Base-by-base conservation (phyloP, 1,140 invertebrate species). In the Saccostrea echinata region DNA sequence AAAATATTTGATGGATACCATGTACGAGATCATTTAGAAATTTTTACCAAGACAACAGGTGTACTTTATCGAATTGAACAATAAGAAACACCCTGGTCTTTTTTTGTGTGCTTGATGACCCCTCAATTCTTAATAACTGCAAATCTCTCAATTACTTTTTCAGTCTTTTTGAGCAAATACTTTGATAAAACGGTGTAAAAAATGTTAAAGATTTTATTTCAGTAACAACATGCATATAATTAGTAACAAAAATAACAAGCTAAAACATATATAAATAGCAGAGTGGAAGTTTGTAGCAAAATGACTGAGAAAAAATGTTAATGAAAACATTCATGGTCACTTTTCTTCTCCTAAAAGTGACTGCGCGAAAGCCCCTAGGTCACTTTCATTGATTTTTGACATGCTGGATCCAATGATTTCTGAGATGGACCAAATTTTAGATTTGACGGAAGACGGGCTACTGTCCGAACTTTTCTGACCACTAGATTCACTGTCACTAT, bases 351-450 rank as follows among this genome's bases (percentile, higher is more conserved):
- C 55, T 16, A 76, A 9, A 76, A 76, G 68, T 16, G 68, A 76
- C 30, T 76, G 68, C 27, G 68, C 68, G 27, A 76, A 76, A 76
- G 68, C 68, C 33, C 68, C 68, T 13, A 76, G 27, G 3, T 76
- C 68, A 76, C 27, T 76, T 16, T 83, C 81, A n/a, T 83, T 83
- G 30, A 83, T 83, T 53, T 83, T 83, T 1, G 81, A 83, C 81
- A 83, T 83, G 81, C 81, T 83, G 12, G 81, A 83, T 13, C 81
- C 81, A 83, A 83, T 83, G 35, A 83, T 83, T 83, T 83, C 81
- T 16, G 81, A 52, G n/a, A 83, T 83, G 18, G 81, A 83, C 81
- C 81, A 83, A 35, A 83, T 83, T 83, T 83, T 83, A 27, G 81
- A 83, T 53, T 83, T 83, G 24, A 83, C 81, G 1, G 81, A 83